Evolutionary conservation across 2,888 invertebrate species (phyloP).

Genomic region (Cacoxenus indagator): DNA sequence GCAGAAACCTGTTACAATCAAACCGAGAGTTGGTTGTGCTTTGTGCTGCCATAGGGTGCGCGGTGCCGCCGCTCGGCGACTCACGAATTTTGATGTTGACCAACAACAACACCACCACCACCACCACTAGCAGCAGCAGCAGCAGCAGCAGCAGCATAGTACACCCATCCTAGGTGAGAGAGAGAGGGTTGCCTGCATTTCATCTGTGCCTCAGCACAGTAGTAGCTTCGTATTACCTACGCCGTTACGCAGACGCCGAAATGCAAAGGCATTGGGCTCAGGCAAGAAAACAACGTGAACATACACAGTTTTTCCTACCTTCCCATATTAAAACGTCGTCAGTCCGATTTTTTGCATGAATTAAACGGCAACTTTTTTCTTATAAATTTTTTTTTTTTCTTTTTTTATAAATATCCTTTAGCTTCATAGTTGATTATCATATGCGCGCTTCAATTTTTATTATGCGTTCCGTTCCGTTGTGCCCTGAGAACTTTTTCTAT

Average conservation of each 20-base stretch:
- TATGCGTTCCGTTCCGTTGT: conserved; percentile 45
- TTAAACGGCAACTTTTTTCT: conserved; percentile 49
- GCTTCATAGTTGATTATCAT: conserved; percentile 58
- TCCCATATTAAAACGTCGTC: conserved; percentile 63
- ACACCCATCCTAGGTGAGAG: conserved; percentile 16
- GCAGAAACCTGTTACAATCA: conserved; percentile 68
- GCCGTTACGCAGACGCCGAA: background rate
- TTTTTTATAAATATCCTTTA: background rate
- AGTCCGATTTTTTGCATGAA: conserved; percentile 56
- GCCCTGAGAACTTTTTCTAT: conserved; percentile 70
- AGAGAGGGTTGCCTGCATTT: conserved; percentile 41
- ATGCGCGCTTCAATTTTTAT: conserved; percentile 64
- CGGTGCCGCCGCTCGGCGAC: background rate
- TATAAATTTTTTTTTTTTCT: conserved; percentile 36
- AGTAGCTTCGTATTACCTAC: conserved; percentile 33
- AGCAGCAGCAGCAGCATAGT: background rate
- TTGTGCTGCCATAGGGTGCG: conserved; percentile 41
- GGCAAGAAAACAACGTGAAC: background rate
- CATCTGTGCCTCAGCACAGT: background rate
- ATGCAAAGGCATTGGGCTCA: conserved; percentile 13
- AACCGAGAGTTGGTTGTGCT: too few species aligned
- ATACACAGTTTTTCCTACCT: conserved; percentile 56
- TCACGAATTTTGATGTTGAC: background rate
- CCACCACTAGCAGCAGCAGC: background rate
- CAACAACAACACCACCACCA: background rate